Percentiles rank a stretch among this genome's conserved stretches.
Conservation (phyloP, 2,888 invertebrate genomes). For the Luperina testacea region DNA sequence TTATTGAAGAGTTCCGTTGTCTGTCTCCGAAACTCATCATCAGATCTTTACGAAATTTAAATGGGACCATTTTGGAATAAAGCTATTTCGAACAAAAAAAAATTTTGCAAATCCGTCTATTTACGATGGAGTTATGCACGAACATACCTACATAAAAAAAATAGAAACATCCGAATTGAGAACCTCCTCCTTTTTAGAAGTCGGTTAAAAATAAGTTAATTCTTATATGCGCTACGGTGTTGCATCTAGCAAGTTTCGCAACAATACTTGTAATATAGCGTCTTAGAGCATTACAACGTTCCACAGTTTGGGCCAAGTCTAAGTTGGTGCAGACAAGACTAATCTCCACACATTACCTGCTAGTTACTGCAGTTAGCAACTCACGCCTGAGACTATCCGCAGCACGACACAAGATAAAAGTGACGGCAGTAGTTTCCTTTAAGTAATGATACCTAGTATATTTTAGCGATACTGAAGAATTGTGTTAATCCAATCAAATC, state of each 20-base stretch:
- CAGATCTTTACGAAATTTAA: no score
- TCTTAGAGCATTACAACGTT: neutral
- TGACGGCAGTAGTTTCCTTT: neutral
- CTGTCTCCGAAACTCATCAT: no score
- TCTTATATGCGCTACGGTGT: neutral
- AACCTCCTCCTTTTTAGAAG: no score
- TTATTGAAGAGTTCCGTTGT: no score
- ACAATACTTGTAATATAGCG: no score
- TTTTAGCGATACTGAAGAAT: neutral
- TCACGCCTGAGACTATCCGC: slow-evolving; percentile 2
- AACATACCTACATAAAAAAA: no score
- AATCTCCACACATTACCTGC: slow-evolving; percentile 58
- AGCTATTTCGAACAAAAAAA: no score
- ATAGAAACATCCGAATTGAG: no score
- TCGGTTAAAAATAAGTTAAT: neutral
- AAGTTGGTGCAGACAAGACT: slow-evolving; percentile 49
- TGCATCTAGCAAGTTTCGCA: neutral
- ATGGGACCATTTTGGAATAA: no score
- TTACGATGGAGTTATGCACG: no score
- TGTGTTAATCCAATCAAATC: no score
- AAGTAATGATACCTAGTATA: neutral
- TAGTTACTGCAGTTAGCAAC: slow-evolving; percentile 52
- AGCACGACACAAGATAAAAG: slow-evolving; percentile 20
- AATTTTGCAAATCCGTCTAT: no score
- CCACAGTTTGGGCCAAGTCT: slow-evolving; percentile 12